These are phyloP conservation scores for Sebastes hopkinsi DNA, from an alignment of 2,797 vertebrate species.

Conservation along the genomic window DNA sequence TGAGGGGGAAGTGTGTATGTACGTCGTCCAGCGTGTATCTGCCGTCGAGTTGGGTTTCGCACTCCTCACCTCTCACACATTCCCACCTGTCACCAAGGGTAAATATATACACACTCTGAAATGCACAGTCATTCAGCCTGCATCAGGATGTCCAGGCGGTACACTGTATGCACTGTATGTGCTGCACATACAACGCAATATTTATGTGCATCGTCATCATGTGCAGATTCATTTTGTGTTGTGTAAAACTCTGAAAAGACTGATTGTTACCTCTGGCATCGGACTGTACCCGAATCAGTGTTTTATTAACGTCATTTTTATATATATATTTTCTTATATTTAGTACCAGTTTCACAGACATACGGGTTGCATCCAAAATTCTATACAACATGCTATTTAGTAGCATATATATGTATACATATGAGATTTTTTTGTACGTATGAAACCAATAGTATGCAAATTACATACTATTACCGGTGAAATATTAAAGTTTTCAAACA, in stretches of 20 bases:
- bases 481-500: too few relatives aligned
- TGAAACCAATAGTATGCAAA: too few relatives aligned
- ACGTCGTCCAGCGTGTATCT: constrained; percentile 43
- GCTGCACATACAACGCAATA: not conserved
- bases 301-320: not conserved
- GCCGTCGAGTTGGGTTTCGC: constrained; percentile 78
- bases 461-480: too few relatives aligned
- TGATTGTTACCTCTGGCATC: not conserved
- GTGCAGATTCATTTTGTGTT: not conserved
- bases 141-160: constrained; percentile 10
- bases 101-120: constrained; percentile 81
- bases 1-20: constrained; percentile 61
- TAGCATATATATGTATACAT: too few relatives aligned
- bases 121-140: constrained; percentile 57
- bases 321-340: not conserved
- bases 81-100: constrained; percentile 85
- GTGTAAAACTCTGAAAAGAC: not conserved
- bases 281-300: not conserved
- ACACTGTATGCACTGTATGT: not conserved
- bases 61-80: constrained; percentile 82
- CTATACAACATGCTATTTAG: too few relatives aligned
- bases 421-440: fast-evolving
- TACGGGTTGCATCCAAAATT: not conserved
- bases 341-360: not conserved
- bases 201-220: not conserved